Evolutionary conservation across 2,888 invertebrate genomes (phyloP), one percentile per base, ranked within the genome.

Genomic region (Gymnocheta viridis): DNA sequence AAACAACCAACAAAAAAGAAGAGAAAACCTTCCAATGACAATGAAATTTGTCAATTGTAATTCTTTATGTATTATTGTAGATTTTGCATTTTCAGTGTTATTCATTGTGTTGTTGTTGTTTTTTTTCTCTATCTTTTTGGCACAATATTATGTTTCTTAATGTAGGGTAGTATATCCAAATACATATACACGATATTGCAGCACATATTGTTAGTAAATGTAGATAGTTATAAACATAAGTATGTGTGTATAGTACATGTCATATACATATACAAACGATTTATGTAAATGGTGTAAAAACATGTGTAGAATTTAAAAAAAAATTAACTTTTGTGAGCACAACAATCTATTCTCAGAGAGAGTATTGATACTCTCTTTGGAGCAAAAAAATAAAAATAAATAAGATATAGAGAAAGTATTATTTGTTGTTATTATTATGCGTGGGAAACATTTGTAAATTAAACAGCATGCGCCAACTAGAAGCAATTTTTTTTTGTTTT

Each of bases 21-120:
- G 54, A 41, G 64, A 82, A 77, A 73, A 69, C 67, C 73, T 86
- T 86, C 86, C 86, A 85, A 82, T 86, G 86, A 86, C 86, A 86
- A 86, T 86, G 86, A 86, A 86, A 85, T 64, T 77, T 56, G 85
- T 74, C 69, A 69, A 54, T 69, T 74, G 67, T 35, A 60, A 60
- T 49, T 35, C 24, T 67, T 67, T 9, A 66, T 38, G 22, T 62
- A 22, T 58, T 74, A 54, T 47, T 81, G 72, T 86, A 86, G 86
- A 86, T 70, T 73, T 35, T 69, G 27, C n/a, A 6, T 87, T 88
- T 67, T 49, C 19, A 17, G 27, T 47, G 72, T 49, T 60, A 10
- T 64, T 62, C 22, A 17, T 54, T 69, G 69, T 27, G 72, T 47
- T 87, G 86, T 86, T 86, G n/a, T n/a, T n/a, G n/a, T 78, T 56